Base-by-base conservation (phyloP, 2,888 invertebrate species). In the Thymelicus sylvestris region DNA sequence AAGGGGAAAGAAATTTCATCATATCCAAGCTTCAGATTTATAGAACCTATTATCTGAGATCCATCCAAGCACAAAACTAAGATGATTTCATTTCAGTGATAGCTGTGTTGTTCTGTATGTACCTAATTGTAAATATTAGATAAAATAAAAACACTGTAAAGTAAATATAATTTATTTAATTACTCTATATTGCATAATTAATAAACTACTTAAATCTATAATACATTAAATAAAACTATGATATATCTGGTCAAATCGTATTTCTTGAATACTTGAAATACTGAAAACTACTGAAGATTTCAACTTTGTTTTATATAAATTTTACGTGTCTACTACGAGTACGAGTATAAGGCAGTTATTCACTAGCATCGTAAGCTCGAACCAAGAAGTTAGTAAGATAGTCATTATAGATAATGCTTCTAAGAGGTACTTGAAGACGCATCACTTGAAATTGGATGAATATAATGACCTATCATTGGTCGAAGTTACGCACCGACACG, bases 131-230 rank as follows among this genome's bases (percentile, higher is more conserved):
- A 24, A 24, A 24, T 24, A 24, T 2, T 24, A 31, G 31, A 31
- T 31, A 31, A 31, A 31, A 24, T 24, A 31, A 64, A 73, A 74
- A 73, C 61, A 61, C 7, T 8, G 0, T 12, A 12, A 72, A 52
- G 69, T 73, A 74, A 72, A 73, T 73, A 73, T 52, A 38, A 39
- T 65, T 74, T 67, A 70, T 74, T 72, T 67, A n/a, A 70, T 67
- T 66, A 70, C 38, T 50, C 60, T 73, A 73, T 70, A 73, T 68
- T 67, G 68, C 72, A 67, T 66, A 62, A n/a, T 67, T 64, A 65
- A 50, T 64, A 65, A 50, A 66, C 59, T 69, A 72, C 50, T 66
- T 66, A 71, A 10, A 7, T 15, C 64, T 64, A 64, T 2, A n/a
- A 38, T 15, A 64, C 15, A 50, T 39, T 52, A 64, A 64, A 15